Evolutionary conservation across 2,113 vertebrate species (phyloP).

Genomic region (Platysternon megacephalum): DNA sequence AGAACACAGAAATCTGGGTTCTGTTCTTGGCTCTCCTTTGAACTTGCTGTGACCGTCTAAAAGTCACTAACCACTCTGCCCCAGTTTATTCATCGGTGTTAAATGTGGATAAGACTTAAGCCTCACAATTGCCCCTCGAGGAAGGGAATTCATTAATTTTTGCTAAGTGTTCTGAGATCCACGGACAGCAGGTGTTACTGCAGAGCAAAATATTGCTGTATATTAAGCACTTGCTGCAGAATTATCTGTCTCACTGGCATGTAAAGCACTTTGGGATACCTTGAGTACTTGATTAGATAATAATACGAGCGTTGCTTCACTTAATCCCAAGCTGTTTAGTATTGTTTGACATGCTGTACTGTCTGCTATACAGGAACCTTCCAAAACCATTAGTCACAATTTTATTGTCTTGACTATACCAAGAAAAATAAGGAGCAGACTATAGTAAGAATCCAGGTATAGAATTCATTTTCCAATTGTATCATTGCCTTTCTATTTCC

Average conservation of each 20-base stretch:
- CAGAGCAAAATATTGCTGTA: slow-evolving; percentile 67
- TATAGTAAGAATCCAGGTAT: background rate
- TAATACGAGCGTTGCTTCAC: slow-evolving; percentile 19
- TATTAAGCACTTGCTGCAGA: slow-evolving; percentile 52
- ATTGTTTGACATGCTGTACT: background rate
- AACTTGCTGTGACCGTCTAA: background rate
- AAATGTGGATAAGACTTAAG: background rate
- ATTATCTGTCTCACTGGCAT: slow-evolving; percentile 9
- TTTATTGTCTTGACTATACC: slow-evolving; percentile 34
- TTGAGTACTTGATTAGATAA: slow-evolving; percentile 43
- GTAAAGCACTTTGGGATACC: slow-evolving; percentile 50
- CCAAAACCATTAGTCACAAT: slow-evolving; percentile 8
- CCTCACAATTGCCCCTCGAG: slow-evolving; percentile 27
- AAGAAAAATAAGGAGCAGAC: slow-evolving; percentile 4
- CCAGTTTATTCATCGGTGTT: background rate
- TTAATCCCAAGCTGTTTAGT: background rate
- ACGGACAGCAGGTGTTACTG: slow-evolving; percentile 66
- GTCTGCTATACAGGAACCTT: background rate
- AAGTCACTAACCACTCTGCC: background rate
- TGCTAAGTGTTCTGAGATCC: slow-evolving; percentile 54
- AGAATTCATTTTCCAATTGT: slow-evolving; percentile 36
- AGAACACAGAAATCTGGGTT: background rate
- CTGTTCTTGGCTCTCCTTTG: background rate
- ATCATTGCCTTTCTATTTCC: background rate
- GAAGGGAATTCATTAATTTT: slow-evolving; percentile 49